Percentiles rank a stretch among this genome's conserved stretches.
Evolutionary conservation across 2,113 vertebrate species (phyloP).

Genomic region (Diadophis punctatus): DNA sequence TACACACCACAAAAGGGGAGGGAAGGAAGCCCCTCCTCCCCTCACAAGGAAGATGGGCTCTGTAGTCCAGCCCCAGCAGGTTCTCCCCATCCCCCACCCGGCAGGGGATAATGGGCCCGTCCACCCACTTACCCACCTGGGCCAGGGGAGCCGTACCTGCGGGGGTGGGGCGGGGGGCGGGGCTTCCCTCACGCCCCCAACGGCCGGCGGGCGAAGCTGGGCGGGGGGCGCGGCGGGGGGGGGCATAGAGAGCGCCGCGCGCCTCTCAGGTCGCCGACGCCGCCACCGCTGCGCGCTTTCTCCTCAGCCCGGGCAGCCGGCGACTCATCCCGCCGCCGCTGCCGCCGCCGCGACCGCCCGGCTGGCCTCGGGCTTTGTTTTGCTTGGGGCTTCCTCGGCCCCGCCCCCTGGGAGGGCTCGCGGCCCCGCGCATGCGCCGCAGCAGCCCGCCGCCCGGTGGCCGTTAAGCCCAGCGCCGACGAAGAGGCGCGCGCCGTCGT

Average conservation of each 20-base stretch:
- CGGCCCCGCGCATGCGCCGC: neutral
- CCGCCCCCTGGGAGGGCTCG: neutral
- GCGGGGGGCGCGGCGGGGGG: neutral
- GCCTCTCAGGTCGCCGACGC: neutral
- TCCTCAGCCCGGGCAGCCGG: neutral
- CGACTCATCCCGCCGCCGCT: neutral
- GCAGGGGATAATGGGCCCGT: neutral
- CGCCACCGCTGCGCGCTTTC: neutral
- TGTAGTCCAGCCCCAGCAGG: neutral
- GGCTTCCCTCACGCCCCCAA: neutral
- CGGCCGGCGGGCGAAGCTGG: neutral
- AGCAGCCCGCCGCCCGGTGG: neutral
- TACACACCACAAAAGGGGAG: neutral
- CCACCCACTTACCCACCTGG: neutral
- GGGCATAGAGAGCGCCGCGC: neutral
- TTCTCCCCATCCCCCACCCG: neutral
- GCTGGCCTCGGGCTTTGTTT: neutral
- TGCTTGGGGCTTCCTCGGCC: neutral
- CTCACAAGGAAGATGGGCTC: neutral
- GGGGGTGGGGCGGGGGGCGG: neutral
- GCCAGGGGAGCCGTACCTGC: neutral
- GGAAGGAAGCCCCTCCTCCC: neutral
- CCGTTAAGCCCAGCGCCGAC: conserved; percentile 27
- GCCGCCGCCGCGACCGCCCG: neutral
- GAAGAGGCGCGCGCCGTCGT: neutral